A percentile compares a stretch with the other conserved stretches of the same genome.
Evolutionary conservation across 2,888 invertebrate species (phyloP).

Genomic region (Liodrosophila aerea): DNA sequence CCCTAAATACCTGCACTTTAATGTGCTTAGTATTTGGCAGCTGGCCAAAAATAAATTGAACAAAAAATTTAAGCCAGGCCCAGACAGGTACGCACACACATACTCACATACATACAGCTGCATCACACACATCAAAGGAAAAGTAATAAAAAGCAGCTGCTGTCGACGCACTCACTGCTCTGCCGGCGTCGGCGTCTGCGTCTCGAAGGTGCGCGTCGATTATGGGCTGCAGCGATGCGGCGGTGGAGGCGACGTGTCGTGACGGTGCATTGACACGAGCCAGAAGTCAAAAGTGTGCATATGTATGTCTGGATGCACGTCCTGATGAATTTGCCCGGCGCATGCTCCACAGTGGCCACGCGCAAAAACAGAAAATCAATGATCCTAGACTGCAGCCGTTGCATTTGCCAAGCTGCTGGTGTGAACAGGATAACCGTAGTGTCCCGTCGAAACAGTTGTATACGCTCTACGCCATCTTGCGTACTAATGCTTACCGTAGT

Average conservation of each 20-base stretch:
- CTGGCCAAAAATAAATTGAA: constrained; percentile 30
- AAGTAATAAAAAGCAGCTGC: constrained; percentile 53
- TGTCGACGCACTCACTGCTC: constrained; percentile 34
- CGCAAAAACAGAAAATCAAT: constrained; percentile 58
- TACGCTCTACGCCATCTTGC: constrained; percentile 71
- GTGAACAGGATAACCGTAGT: constrained; percentile 60
- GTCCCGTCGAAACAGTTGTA: constrained; percentile 40
- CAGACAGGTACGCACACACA: constrained; percentile 30
- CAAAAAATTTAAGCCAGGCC: constrained; percentile 28
- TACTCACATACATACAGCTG: constrained; percentile 11
- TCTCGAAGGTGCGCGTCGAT: constrained; percentile 49
- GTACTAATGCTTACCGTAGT: constrained; percentile 70
- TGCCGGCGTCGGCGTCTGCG: constrained; percentile 32
- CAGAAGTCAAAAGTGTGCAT: constrained; percentile 41
- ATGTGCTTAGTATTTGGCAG: constrained; percentile 33
- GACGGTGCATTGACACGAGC: constrained; percentile 74
- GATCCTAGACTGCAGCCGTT: constrained; percentile 48
- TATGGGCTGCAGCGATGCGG: constrained; percentile 28
- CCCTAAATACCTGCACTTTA: not conserved
- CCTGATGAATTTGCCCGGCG: constrained; percentile 39
- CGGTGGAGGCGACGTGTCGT: constrained; percentile 19
- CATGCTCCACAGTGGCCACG: constrained; percentile 49
- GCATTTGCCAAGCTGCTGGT: constrained; percentile 23
- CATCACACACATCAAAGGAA: not conserved
- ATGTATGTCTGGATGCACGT: too few relatives aligned